Conservation (phyloP, 2,888 invertebrate species). For the Trachelus iudaicus region DNA sequence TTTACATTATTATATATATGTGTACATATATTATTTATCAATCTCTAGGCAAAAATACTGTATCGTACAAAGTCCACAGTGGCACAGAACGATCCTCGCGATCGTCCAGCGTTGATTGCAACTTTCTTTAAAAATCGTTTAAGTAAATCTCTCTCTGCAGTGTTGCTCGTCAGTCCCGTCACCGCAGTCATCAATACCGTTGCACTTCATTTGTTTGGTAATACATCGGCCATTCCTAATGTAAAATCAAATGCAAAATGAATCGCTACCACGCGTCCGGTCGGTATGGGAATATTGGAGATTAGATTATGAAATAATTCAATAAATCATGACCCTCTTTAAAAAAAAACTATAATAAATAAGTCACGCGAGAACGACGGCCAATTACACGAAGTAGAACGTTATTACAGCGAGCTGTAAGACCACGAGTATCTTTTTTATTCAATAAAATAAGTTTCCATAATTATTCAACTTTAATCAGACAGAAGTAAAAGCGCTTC, state of each 20-base stretch:
- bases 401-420: neutral
- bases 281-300: neutral
- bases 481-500: neutral
- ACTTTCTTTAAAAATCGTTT: conserved; percentile 8
- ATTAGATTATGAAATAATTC: neutral
- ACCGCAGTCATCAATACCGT: conserved; percentile 75
- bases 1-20: conserved; percentile 1
- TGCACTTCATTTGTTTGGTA: conserved; percentile 71
- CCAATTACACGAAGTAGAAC: neutral
- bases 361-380: neutral
- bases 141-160: conserved; percentile 51
- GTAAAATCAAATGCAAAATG: neutral
- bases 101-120: neutral
- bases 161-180: conserved; percentile 76
- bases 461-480: neutral
- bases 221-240: conserved; percentile 75
- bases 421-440: neutral
- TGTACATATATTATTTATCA: conserved; percentile 16
- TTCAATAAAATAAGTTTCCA: neutral
- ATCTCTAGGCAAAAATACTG: conserved; percentile 14
- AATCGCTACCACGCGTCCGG: neutral
- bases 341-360: neutral
- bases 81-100: neutral
- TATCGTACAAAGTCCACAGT: conserved; percentile 7
- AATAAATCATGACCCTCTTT: neutral